phyloP scores from a whole-genome alignment of 2,797 vertebrate genomes.

The Uromys caudimaculatus region DNA sequence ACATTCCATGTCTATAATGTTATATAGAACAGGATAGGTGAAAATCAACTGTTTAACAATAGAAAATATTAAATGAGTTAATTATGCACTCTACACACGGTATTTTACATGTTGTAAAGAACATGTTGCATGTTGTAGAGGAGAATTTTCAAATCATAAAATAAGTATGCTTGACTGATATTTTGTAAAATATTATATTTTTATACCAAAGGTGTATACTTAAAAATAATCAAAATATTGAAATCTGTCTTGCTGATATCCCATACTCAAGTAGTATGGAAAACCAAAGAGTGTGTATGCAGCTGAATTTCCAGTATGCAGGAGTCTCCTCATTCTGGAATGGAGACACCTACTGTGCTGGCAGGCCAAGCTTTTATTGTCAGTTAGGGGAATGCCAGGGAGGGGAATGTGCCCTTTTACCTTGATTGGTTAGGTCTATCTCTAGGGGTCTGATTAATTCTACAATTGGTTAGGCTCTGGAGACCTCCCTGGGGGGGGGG shows the following conservation, averaged over 20 bases:
- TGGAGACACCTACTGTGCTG: background rate
- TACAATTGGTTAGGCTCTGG: background rate
- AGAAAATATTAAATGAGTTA: slow-evolving; percentile 21
- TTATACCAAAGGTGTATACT: background rate
- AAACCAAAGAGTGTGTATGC: background rate
- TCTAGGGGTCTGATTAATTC: background rate
- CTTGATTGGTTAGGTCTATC: background rate
- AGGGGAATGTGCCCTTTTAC: background rate
- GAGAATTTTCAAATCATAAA: background rate
- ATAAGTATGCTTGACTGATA: background rate
- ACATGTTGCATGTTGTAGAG: background rate
- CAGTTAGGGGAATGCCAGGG: background rate
- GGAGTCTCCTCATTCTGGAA: background rate
- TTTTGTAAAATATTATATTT: background rate
- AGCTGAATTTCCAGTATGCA: background rate
- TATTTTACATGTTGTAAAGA: slow-evolving; percentile 7
- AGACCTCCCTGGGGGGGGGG: background rate
- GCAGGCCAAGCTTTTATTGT: background rate
- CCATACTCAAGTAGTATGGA: background rate
- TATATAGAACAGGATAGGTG: background rate
- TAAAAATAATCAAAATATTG: slow-evolving; percentile 10
- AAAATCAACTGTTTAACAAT: background rate
- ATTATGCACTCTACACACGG: background rate
- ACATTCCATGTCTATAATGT: background rate
- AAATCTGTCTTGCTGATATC: background rate